Evolutionary conservation across 1,140 invertebrate genomes (phyloP).

Genomic region (Triops longicaudatus): DNA sequence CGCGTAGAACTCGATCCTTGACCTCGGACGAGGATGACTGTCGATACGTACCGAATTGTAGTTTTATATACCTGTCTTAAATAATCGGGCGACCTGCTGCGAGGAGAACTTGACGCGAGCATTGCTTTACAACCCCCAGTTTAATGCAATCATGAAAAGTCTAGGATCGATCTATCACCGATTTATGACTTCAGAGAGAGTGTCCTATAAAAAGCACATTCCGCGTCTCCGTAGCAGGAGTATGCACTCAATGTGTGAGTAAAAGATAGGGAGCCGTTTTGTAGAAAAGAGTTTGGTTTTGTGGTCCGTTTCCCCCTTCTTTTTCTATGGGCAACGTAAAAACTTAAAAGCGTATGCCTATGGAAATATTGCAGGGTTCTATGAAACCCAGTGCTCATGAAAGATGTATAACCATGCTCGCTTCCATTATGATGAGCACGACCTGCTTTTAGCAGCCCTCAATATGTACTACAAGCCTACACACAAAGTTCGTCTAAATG

Average conservation of each 20-base stretch:
- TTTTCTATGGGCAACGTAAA: not conserved
- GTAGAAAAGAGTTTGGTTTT: not conserved
- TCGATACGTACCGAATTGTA: not conserved
- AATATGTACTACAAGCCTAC: not conserved
- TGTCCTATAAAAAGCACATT: not conserved
- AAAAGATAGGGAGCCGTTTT: not conserved
- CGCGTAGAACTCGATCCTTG: not conserved
- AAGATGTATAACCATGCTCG: constrained; percentile 5
- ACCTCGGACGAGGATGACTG: not conserved
- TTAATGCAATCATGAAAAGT: not conserved
- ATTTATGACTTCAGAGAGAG: constrained; percentile 2
- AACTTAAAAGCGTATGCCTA: not conserved
- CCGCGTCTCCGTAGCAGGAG: not conserved
- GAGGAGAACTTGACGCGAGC: not conserved
- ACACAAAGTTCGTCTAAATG: not conserved
- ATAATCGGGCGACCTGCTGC: not conserved
- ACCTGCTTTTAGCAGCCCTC: not conserved
- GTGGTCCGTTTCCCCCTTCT: not conserved
- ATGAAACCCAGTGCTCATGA: not conserved
- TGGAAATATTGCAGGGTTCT: not conserved
- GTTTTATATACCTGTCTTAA: not conserved
- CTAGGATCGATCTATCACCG: not conserved
- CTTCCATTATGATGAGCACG: constrained; percentile 11
- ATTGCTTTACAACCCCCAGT: not conserved
- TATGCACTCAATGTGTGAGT: not conserved